Conservation (phyloP, 2,888 invertebrate species). For the Metopia argyrocephala region DNA sequence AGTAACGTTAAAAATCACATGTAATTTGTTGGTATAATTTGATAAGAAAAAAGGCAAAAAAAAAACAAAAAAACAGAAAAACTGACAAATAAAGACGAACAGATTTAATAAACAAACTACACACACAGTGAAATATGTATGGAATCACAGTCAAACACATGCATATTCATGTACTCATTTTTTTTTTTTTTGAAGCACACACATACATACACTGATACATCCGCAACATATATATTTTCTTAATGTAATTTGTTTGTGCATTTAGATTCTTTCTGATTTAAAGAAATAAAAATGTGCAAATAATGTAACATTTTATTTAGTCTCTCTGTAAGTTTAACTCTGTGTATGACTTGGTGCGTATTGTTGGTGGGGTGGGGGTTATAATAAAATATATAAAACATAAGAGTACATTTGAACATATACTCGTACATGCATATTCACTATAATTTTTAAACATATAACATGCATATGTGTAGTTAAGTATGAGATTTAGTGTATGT, state of each 20-base stretch:
- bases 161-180: constrained; percentile 4
- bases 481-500: not conserved
- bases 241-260: constrained; percentile 38
- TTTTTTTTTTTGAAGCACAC: not conserved
- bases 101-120: no score
- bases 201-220: not conserved
- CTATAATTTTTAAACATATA: not conserved
- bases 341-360: no score
- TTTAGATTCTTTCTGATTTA: not conserved
- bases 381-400: no score
- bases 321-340: no score
- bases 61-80: constrained; percentile 34
- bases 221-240: not conserved
- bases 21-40: constrained; percentile 48
- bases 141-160: not conserved
- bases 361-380: no score
- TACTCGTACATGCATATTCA: not conserved
- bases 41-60: not conserved
- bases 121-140: not conserved
- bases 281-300: constrained; percentile 38
- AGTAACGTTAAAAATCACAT: constrained; percentile 10
- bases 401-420: not conserved
- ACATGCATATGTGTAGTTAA: not conserved
- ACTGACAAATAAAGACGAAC: constrained; percentile 31
- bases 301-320: no score